Conservation (phyloP, 1,140 invertebrate genomes). For the Monochamus saltuarius region DNA sequence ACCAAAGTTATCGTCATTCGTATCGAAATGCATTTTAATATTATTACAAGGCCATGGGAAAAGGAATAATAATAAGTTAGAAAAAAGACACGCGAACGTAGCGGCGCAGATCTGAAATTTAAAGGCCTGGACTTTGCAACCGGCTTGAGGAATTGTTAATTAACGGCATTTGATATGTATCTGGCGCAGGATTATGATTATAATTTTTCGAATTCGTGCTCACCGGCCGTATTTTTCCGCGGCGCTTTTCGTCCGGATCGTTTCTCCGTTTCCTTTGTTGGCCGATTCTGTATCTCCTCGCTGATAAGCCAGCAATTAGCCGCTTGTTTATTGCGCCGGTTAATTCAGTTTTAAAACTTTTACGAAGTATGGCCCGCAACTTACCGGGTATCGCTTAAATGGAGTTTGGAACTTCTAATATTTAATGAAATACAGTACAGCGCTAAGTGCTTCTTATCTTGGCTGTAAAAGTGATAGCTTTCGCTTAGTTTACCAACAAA, state of each 20-base stretch:
- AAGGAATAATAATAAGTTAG: slow-evolving; percentile 37
- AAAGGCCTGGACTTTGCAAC: slow-evolving; percentile 32
- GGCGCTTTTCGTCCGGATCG: slow-evolving; percentile 9
- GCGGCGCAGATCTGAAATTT: slow-evolving; percentile 30
- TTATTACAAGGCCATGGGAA: slow-evolving; percentile 35
- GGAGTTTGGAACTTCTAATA: too few species aligned
- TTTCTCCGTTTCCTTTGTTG: slow-evolving; percentile 14
- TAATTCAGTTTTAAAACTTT: too few species aligned
- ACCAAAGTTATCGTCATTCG: slow-evolving; percentile 10
- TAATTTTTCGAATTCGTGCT: slow-evolving; percentile 40
- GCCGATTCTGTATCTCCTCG: neutral
- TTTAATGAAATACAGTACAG: too few species aligned
- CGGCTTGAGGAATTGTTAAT: slow-evolving; percentile 40
- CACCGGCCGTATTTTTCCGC: slow-evolving; percentile 32
- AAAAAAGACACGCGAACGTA: slow-evolving; percentile 33
- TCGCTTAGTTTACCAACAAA: too few species aligned
- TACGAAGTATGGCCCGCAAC: too few species aligned
- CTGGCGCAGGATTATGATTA: slow-evolving; percentile 41
- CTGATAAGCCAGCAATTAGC: neutral
- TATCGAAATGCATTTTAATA: slow-evolving; percentile 32
- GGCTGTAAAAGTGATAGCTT: too few species aligned
- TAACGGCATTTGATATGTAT: slow-evolving; percentile 44
- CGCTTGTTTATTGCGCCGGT: too few species aligned
- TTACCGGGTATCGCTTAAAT: too few species aligned
- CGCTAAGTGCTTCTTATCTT: too few species aligned